Evolutionary conservation across 2,888 invertebrate genomes (phyloP), one percentile per base, ranked within the genome.

Genomic region (Zele albiditarsus): DNA sequence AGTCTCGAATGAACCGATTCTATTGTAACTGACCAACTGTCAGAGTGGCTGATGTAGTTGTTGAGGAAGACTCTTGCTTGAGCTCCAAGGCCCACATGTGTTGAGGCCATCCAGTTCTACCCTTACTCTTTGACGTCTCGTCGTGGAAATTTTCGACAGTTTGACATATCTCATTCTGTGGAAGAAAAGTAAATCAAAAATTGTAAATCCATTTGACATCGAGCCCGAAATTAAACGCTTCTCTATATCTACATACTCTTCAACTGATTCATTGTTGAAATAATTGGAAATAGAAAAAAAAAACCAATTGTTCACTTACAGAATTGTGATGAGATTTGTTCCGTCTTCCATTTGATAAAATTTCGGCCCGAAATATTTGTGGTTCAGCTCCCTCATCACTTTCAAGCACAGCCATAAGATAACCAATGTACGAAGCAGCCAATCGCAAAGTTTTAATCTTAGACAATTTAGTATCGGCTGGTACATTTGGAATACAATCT

Each of bases 91-190:
- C 98, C 98, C 98, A 98, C 79, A 98, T 98, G 89, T 97, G 96
- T 86, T 98, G 97, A 0, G 98, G 98, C 98, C 98, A 98, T 16
- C 98, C 98, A 0, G 98, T 98, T 75, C 98, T 93, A 0, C 97
- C 97, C 89, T 96, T 97, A 75, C 93, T 90, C 81, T 93, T 91
- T 77, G 87, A 83, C 49, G 82, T 83, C 74, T 88, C 87, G 75
- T 89, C 89, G 28, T 80, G 81, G 57, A 82, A 81, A 74, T 78
- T 83, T 62, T 83, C 78, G 31, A 81, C 71, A 20, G 82, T 81
- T 70, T 86, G 87, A 77, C 85, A 84, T 76, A 82, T 80, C 77
- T 89, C 89, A 77, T 77, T 86, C 89, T 89, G 83, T n/a, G 84
- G 38, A 8, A 38, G 8, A 8, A 38, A 38, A 8, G 10, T 8